phyloP scores from a whole-genome alignment of 2,888 invertebrate genomes.

The Caenorhabditis uteleia region DNA sequence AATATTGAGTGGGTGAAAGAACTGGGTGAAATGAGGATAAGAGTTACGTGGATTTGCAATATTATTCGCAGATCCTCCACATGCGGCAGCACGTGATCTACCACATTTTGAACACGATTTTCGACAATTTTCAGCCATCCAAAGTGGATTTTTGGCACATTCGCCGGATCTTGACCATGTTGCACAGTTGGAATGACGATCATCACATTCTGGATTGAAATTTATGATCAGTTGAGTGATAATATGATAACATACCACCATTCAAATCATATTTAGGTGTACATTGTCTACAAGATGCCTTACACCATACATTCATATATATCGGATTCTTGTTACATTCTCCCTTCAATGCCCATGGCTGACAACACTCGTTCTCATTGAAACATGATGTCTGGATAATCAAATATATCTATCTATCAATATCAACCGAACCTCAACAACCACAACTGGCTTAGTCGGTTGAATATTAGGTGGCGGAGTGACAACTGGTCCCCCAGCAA shows the following conservation, averaged over 20 bases:
- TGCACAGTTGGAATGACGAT: conserved; percentile 48
- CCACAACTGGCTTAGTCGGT: conserved; percentile 34
- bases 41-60: no score
- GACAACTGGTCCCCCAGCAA: conserved; percentile 17
- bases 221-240: not conserved
- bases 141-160: conserved; percentile 56
- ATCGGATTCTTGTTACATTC: conserved; percentile 58
- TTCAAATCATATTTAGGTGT: conserved; percentile 43
- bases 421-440: conserved; percentile 20
- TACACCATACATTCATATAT: conserved; percentile 55
- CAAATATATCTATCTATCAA: not conserved
- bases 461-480: conserved; percentile 27
- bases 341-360: conserved; percentile 53
- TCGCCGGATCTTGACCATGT: conserved; percentile 51
- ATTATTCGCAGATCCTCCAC: conserved; percentile 25
- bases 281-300: conserved; percentile 57
- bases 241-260: conserved; percentile 29
- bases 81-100: conserved; percentile 34
- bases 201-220: conserved; percentile 40
- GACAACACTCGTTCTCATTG: conserved; percentile 65
- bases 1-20: no score
- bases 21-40: no score
- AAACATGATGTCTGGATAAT: conserved; percentile 48
- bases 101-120: conserved; percentile 52
- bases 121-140: conserved; percentile 66